Evolutionary conservation across 2,797 vertebrate genomes (phyloP).

Genomic region (Rhinatrema bivittatum): DNA sequence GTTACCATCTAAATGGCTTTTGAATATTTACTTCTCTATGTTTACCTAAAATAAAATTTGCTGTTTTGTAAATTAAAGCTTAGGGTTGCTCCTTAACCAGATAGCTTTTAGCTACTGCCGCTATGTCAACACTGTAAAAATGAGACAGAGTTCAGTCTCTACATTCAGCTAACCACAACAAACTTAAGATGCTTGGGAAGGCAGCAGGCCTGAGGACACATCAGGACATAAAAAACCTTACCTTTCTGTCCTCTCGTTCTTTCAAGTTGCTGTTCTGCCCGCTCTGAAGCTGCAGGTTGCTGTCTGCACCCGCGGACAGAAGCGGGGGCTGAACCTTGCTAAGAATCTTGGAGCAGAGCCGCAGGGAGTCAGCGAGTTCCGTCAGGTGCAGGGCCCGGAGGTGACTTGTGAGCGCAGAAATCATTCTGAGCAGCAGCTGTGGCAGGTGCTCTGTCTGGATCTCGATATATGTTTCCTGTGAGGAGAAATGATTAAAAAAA

Average conservation of each 20-base stretch:
- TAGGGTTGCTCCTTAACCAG: no score
- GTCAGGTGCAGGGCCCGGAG: constrained; percentile 75
- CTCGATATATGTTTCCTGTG: constrained; percentile 95
- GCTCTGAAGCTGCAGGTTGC: constrained; percentile 50
- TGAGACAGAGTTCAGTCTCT: no score
- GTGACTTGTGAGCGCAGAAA: constrained; percentile 84
- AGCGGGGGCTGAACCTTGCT: constrained; percentile 95
- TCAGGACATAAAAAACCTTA: constrained; percentile 33
- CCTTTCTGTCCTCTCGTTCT: constrained; percentile 75
- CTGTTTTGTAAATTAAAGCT: no score
- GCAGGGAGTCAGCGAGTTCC: constrained; percentile 88
- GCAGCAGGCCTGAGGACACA: no score
- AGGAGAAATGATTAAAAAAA: constrained; percentile 19
- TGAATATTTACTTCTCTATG: no score
- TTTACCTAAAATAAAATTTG: no score
- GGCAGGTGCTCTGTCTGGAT: constrained; percentile 97
- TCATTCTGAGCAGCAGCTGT: constrained; percentile 88
- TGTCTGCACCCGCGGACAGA: constrained; percentile 65
- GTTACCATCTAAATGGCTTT: no score
- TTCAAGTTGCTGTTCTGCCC: constrained; percentile 51
- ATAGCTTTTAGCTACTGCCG: no score
- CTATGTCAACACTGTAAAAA: no score
- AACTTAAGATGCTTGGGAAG: no score
- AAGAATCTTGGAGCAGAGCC: constrained; percentile 96
- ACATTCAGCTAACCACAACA: no score